Evolutionary conservation across 2,797 vertebrate species (phyloP).

Genomic region (Phalloptychus januarius): DNA sequence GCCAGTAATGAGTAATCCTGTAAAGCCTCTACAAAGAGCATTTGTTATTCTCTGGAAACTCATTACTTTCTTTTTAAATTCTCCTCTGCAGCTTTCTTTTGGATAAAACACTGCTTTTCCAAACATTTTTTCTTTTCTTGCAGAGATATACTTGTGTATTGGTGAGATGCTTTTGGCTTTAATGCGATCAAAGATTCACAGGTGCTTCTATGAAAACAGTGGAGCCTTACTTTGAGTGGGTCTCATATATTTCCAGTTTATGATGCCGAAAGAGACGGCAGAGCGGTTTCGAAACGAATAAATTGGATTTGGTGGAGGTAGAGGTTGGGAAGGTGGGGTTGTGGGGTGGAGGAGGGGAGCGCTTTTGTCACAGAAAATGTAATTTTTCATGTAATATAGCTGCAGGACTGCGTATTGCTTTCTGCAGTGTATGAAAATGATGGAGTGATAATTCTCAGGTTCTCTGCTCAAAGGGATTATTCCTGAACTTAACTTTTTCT

Average conservation of each 20-base stretch:
- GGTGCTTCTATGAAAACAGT: slow-evolving; percentile 1
- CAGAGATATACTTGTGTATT: slow-evolving; percentile 3
- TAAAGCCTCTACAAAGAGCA: slow-evolving; percentile 8
- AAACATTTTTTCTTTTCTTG: neutral
- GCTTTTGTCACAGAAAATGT: slow-evolving; percentile 43
- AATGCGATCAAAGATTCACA: slow-evolving; percentile 8
- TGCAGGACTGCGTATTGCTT: slow-evolving; percentile 29
- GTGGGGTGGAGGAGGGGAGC: too few species aligned
- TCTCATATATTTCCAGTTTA: slow-evolving; percentile 29
- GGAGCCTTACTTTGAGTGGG: slow-evolving; percentile 9
- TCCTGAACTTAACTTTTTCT: slow-evolving; percentile 38
- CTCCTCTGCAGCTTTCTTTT: neutral
- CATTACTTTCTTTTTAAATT: neutral
- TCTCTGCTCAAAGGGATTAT: slow-evolving; percentile 30
- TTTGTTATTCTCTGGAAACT: neutral
- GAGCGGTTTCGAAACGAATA: slow-evolving; percentile 31
- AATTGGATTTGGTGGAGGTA: slow-evolving; percentile 53
- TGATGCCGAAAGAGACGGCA: slow-evolving; percentile 18
- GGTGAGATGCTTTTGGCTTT: slow-evolving; percentile 6
- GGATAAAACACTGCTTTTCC: slow-evolving; percentile 5
- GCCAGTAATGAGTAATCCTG: slow-evolving; percentile 8
- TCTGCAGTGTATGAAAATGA: slow-evolving; percentile 37
- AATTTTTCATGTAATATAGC: slow-evolving; percentile 40
- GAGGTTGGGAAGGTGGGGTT: slow-evolving; percentile 29
- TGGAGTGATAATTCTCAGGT: slow-evolving; percentile 1